Base-by-base conservation (phyloP, 1,140 invertebrate genomes). In the Myzus persicae region DNA sequence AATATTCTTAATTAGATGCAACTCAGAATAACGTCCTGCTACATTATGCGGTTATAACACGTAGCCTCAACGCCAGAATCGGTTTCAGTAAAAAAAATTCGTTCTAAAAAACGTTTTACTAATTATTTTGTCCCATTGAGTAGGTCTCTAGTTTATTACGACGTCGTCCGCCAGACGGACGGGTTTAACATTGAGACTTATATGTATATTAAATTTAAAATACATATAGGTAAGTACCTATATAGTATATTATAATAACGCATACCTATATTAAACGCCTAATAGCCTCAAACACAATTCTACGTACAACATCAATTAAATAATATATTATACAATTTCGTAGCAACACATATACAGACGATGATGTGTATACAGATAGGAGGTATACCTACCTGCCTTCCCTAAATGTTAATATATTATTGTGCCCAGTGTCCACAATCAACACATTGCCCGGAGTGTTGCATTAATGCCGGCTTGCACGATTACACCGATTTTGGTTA, bases 401-500 rank as follows among this genome's bases (percentile, higher is more conserved):
- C 59, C 59, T n/a, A 76, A 48, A 48, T 51, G 44, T 20, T 48
- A 88, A 48, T 88, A 88, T 44, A 44, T 31, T 85, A 46, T 51
- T 40, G 36, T 54, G 48, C 54, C 88, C 48, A 54, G 36, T 54
- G 88, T 40, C 88, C 88, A 89, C 48, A 54, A 54, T 89, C 88
- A 89, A 89, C 88, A 89, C 88, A 8, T 89, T 54, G 36, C 36
- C 36, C 1, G 7, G 36, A 88, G 85, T 46, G 85, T 46, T 87
- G 46, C 46, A 38, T 89, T 54, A 48, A 89, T 54, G 51, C 88
- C 88, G 24, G 48, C 38, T 67, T n/a, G 89, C 89, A 90, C 89
- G 51, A 90, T 90, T 59, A 40, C 91, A 85, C 91, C 81, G 91
- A 93, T 51, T 84, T 76, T 31, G n/a, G 81, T 93, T 85, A 40